Evolutionary conservation across 2,113 vertebrate species (phyloP).

Genomic region (Callithrix jacchus): DNA sequence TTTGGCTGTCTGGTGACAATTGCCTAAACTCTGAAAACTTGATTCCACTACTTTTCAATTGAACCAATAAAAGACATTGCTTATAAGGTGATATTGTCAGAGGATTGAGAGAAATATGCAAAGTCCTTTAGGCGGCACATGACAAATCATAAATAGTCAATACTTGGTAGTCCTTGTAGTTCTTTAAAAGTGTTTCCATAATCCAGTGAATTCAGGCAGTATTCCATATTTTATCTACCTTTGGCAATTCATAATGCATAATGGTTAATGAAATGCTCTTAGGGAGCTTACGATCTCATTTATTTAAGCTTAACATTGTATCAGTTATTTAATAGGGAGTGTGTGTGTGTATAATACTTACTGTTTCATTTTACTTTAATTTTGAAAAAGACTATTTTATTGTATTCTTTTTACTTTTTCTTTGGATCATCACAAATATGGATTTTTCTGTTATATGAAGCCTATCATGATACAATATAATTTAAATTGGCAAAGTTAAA

Average conservation of each 20-base stretch:
- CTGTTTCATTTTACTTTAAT: neutral
- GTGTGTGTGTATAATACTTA: too few relatives aligned
- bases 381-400: neutral
- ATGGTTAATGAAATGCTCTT: neutral
- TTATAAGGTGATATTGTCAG: neutral
- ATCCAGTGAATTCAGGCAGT: neutral
- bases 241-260: neutral
- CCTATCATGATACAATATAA: neutral
- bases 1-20: neutral
- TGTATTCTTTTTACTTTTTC: neutral
- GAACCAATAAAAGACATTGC: neutral
- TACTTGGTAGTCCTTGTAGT: neutral
- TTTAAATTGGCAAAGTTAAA: neutral
- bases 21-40: neutral
- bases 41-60: neutral
- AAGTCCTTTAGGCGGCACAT: neutral
- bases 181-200: neutral
- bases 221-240: neutral
- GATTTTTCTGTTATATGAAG: neutral
- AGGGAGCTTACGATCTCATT: neutral
- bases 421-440: neutral
- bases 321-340: neutral
- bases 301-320: constrained; percentile 5
- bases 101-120: neutral
- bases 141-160: neutral